Conservation (phyloP, 2,113 vertebrate species). For the Muntiacus muntjak region DNA sequence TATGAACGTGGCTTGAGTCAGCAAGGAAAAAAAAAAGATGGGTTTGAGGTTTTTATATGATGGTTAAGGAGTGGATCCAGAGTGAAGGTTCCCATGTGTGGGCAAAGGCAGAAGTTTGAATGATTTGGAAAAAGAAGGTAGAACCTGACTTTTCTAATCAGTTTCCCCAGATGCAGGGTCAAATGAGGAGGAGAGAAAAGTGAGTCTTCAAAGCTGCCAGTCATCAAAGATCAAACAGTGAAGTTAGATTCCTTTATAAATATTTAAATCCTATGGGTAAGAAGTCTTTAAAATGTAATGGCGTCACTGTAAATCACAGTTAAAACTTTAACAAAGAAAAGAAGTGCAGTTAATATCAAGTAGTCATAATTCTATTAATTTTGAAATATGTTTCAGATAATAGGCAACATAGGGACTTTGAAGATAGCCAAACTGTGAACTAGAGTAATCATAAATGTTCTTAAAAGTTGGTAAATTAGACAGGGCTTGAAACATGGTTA, state of each 20-base stretch:
- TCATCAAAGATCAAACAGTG: neutral
- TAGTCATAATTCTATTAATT: conserved; percentile 18
- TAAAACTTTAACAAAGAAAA: neutral
- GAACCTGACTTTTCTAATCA: neutral
- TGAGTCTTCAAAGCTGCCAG: neutral
- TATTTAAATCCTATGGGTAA: neutral
- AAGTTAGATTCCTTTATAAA: neutral
- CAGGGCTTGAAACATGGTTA: neutral
- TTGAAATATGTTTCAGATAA: neutral
- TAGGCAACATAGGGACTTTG: neutral
- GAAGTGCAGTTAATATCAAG: neutral
- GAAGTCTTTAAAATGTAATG: neutral
- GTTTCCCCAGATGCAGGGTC: neutral
- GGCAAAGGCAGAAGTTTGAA: neutral
- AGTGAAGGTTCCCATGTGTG: neutral
- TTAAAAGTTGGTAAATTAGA: neutral
- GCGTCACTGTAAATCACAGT: neutral
- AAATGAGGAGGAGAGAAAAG: neutral
- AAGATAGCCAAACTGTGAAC: neutral
- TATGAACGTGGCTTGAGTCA: neutral
- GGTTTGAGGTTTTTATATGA: neutral
- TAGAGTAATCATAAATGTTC: neutral
- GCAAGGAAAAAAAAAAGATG: neutral
- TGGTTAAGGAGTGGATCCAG: accelerated
- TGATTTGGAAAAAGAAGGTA: neutral